Percentiles rank a stretch among this genome's conserved stretches.
phyloP scores from a whole-genome alignment of 2,888 invertebrate genomes.

The Drosophila borealis region DNA sequence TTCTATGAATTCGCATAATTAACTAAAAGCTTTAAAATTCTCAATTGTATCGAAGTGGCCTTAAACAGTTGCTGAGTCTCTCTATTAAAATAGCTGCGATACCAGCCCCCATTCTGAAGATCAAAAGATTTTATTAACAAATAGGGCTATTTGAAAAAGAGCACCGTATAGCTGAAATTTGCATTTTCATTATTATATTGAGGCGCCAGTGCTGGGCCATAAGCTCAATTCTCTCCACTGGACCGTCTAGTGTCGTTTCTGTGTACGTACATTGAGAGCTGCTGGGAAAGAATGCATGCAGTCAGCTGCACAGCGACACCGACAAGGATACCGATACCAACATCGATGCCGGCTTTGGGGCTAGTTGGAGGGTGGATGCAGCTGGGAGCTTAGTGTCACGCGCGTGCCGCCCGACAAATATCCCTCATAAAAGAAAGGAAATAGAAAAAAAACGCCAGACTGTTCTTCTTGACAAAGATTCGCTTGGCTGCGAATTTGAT shows the following conservation, averaged over 20 bases:
- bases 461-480: constrained; percentile 37
- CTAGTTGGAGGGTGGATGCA: not conserved
- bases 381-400: constrained; percentile 21
- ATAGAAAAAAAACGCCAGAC: constrained; percentile 10
- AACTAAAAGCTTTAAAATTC: no score
- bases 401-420: constrained; percentile 37
- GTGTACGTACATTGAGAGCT: constrained; percentile 16
- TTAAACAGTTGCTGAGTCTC: not conserved
- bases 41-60: no score
- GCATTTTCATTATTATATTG: constrained; percentile 16
- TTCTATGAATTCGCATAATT: no score
- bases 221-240: constrained; percentile 7
- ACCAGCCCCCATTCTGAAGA: not conserved
- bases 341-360: constrained; percentile 1
- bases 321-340: constrained; percentile 7
- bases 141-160: constrained; percentile 2
- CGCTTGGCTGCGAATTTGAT: constrained; percentile 53
- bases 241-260: constrained; percentile 1
- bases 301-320: constrained; percentile 10
- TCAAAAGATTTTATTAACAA: constrained; percentile 19
- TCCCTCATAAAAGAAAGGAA: constrained; percentile 1
- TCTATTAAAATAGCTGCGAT: not conserved
- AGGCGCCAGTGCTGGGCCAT: not conserved
- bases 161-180: constrained; percentile 1
- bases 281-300: constrained; percentile 8